Conservation (phyloP, 2,797 vertebrate species). For the Sebastes minor region DNA sequence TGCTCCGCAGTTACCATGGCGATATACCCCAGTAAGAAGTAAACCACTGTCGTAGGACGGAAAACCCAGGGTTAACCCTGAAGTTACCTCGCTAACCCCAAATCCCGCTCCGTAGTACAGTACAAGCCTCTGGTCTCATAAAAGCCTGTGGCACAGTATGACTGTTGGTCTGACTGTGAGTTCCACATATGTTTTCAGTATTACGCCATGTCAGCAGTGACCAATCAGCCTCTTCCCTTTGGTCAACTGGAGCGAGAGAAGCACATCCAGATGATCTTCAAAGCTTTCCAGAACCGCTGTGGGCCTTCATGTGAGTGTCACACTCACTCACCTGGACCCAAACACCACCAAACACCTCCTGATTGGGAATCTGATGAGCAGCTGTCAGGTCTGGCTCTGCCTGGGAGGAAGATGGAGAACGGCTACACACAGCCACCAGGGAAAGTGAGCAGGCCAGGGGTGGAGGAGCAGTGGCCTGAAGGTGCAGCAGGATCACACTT, state of each 20-base stretch:
- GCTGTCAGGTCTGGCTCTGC: not conserved
- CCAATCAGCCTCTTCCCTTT: slow-evolving; percentile 80
- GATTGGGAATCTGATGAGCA: slow-evolving; percentile 15
- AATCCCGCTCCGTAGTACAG: too few species aligned
- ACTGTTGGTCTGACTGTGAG: not conserved
- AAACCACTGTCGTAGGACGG: not conserved
- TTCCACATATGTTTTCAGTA: slow-evolving; percentile 24
- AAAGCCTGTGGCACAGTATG: not conserved
- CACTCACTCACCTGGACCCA: slow-evolving; percentile 23
- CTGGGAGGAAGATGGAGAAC: slow-evolving; percentile 21
- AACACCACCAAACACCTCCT: slow-evolving; percentile 8
- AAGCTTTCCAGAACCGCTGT: slow-evolving; percentile 64
- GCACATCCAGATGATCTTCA: slow-evolving; percentile 81
- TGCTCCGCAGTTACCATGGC: too few species aligned
- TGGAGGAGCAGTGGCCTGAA: slow-evolving; percentile 28
- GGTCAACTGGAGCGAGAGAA: slow-evolving; percentile 82
- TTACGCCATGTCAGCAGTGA: slow-evolving; percentile 76
- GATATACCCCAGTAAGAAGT: not conserved
- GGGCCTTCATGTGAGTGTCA: slow-evolving; percentile 44
- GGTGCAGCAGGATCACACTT: slow-evolving; percentile 29
- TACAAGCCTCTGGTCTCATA: not conserved
- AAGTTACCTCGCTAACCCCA: not conserved
- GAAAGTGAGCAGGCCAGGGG: not conserved
- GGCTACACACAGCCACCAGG: not conserved
- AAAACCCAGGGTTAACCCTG: not conserved